Evolutionary conservation across 2,113 vertebrate genomes (phyloP), one percentile per base, ranked within the genome.

Genomic region (Leptodactylus fuscus): DNA sequence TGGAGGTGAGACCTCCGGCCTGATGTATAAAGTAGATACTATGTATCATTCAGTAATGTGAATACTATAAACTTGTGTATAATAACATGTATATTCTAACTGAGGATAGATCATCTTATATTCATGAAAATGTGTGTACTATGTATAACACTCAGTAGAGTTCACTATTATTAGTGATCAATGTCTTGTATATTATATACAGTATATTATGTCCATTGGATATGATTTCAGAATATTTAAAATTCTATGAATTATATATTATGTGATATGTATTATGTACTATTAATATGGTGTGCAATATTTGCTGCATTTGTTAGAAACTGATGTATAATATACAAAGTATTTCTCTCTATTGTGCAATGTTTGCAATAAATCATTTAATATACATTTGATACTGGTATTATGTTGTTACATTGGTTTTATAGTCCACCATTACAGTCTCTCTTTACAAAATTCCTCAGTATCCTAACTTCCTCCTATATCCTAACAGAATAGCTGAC

Each of bases 261-360:
- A 58, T 58, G 53, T 58, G 53, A 55, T 55, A 7, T 55, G 11
- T 7, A 20, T 53, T 53, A 53, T 53, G 18, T n/a, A n/a, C 20
- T 22, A 58, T n/a, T 20, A n/a, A 38, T 20, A 24, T 71, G 69
- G 38, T 73, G 22, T 73, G 70, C 41, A 46, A 73, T 46, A 46
- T 46, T 73, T 73, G 70, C 70, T 46, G 38, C n/a, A 73, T 46
- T 46, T 73, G 12, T 73, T 44, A 13, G 20, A 41, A 73, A 12
- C 22, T 44, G 44, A n/a, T 24, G 34, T 46, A 46, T 46, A 27
- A 73, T 13, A 44, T 44, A 46, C 11, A 46, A 11, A 4, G 41
- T 27, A 6, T 22, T n/a, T 48, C 3, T 75, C 32, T 67, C 3
- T 29, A 18, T 70, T 36, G 18, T 70, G 22, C 36, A 71, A 9